Evolutionary conservation across 2,888 invertebrate genomes (phyloP).

Genomic region (Chrysolina haemoptera): DNA sequence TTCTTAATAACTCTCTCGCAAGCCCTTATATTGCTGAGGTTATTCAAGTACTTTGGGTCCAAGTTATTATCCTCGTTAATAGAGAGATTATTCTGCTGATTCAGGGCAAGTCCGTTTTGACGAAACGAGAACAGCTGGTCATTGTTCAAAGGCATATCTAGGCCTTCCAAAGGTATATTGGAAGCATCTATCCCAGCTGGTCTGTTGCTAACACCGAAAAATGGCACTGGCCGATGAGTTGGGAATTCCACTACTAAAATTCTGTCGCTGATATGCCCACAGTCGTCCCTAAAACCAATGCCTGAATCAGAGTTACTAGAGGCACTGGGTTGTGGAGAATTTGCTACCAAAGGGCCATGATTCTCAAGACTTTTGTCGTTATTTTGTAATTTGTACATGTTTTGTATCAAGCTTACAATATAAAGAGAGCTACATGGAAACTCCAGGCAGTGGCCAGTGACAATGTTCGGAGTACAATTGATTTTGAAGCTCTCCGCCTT

Average conservation of each 20-base stretch:
- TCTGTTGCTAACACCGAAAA: slow-evolving; percentile 57
- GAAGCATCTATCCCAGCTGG: slow-evolving; percentile 65
- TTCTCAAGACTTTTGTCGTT: slow-evolving; percentile 62
- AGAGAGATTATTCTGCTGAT: not conserved
- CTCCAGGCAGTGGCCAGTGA: slow-evolving; percentile 86
- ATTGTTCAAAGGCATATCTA: slow-evolving; percentile 60
- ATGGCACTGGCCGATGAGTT: slow-evolving; percentile 62
- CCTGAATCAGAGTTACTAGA: slow-evolving; percentile 97
- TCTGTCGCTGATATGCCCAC: slow-evolving; percentile 85
- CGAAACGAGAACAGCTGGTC: slow-evolving; percentile 38
- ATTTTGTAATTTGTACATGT: slow-evolving; percentile 80
- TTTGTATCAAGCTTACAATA: slow-evolving; percentile 80
- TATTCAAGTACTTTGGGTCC: slow-evolving; percentile 50
- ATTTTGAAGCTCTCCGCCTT: slow-evolving; percentile 89
- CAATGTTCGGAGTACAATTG: slow-evolving; percentile 85
- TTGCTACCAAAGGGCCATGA: slow-evolving; percentile 75
- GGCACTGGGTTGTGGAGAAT: slow-evolving; percentile 90
- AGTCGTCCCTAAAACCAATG: slow-evolving; percentile 93
- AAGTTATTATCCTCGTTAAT: not conserved
- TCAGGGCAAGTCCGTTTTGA: not conserved
- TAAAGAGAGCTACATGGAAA: slow-evolving; percentile 91
- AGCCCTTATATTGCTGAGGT: slow-evolving; percentile 66
- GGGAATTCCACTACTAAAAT: slow-evolving; percentile 85
- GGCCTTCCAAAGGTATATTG: slow-evolving; percentile 58
- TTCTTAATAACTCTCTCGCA: slow-evolving; percentile 61